Evolutionary conservation across 2,113 vertebrate species (phyloP).

Genomic region (Chelonoidis abingdonii): DNA sequence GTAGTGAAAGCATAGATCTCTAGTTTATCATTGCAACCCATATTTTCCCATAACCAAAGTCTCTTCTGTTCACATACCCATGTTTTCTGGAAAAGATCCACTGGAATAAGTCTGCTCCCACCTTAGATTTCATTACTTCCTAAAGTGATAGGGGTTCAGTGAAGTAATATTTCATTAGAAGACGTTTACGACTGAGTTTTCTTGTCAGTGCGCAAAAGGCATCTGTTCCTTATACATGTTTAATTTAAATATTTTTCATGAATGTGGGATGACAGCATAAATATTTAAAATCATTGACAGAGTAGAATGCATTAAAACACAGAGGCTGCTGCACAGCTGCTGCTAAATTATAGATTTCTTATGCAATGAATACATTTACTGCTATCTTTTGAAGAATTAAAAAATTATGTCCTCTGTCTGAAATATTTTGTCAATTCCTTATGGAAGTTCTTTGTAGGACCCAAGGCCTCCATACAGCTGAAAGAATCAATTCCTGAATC

Average conservation of each 20-base stretch:
- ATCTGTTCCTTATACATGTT: slow-evolving; percentile 77
- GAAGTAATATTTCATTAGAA: slow-evolving; percentile 71
- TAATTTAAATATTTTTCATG: slow-evolving; percentile 78
- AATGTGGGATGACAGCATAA: slow-evolving; percentile 78
- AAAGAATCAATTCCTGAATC: slow-evolving; percentile 59
- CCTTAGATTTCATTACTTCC: slow-evolving; percentile 71
- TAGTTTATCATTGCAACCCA: slow-evolving; percentile 38
- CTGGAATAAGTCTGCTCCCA: slow-evolving; percentile 42
- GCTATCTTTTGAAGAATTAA: slow-evolving; percentile 76
- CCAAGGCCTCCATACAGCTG: slow-evolving; percentile 59
- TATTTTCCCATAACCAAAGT: slow-evolving; percentile 38
- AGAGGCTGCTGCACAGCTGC: slow-evolving; percentile 74
- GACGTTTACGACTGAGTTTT: slow-evolving; percentile 75
- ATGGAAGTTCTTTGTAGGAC: slow-evolving; percentile 65
- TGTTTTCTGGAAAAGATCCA: slow-evolving; percentile 46
- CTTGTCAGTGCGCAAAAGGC: slow-evolving; percentile 72
- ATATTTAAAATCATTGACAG: slow-evolving; percentile 80
- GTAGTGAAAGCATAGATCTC: slow-evolving; percentile 20
- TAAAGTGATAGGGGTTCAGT: slow-evolving; percentile 68
- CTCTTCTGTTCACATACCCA: slow-evolving; percentile 50
- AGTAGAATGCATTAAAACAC: slow-evolving; percentile 75
- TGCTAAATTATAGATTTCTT: slow-evolving; percentile 78
- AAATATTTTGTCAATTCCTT: slow-evolving; percentile 72
- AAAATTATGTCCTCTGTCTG: slow-evolving; percentile 75
- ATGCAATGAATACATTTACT: slow-evolving; percentile 78